phyloP scores from a whole-genome alignment of 2,888 invertebrate genomes.

The Thereva unica region DNA sequence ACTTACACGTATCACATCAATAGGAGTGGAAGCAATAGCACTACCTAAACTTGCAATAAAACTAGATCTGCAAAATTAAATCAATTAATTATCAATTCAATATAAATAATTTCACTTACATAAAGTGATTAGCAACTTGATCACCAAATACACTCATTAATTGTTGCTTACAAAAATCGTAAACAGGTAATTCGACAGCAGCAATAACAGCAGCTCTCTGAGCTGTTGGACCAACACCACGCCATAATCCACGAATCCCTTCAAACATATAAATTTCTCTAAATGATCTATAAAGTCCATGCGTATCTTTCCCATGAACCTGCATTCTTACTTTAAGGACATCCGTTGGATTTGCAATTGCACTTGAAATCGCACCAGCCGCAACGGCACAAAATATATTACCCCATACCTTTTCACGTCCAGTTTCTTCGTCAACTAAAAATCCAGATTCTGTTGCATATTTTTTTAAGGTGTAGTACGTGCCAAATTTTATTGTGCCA shows the following conservation, averaged over 20 bases:
- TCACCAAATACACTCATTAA: constrained; percentile 74
- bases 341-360: constrained; percentile 96
- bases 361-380: constrained; percentile 80
- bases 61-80: constrained; percentile 72
- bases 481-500: constrained; percentile 95
- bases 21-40: constrained; percentile 90
- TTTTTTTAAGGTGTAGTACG: constrained; percentile 87
- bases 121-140: constrained; percentile 81
- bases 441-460: constrained; percentile 63
- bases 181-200: constrained; percentile 91
- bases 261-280: constrained; percentile 80
- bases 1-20: constrained; percentile 88
- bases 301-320: constrained; percentile 63
- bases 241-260: constrained; percentile 85
- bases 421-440: constrained; percentile 55
- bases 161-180: constrained; percentile 84
- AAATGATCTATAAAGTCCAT: constrained; percentile 75
- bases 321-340: constrained; percentile 96
- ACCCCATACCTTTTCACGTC: constrained; percentile 63
- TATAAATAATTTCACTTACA: constrained; percentile 61
- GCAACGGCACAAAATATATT: constrained; percentile 78
- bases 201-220: constrained; percentile 93
- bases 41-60: constrained; percentile 90
- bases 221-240: constrained; percentile 89
- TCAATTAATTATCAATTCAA: background rate